phyloP scores from a whole-genome alignment of 2,888 invertebrate species.

The Drosophila mulleri region DNA sequence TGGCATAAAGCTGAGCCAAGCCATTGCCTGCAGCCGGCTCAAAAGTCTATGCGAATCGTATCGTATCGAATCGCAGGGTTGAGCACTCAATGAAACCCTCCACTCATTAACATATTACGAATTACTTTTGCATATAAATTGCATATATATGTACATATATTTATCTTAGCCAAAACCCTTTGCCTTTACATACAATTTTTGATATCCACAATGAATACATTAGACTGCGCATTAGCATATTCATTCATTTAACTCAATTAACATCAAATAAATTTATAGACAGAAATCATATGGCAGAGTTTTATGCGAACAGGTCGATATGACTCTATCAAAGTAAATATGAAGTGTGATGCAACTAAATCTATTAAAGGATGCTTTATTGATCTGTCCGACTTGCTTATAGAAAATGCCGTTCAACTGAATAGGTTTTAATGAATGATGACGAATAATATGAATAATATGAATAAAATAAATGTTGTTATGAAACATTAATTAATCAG shows the following conservation, averaged over 20 bases:
- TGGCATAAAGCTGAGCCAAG: conserved; percentile 15
- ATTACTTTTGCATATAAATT: conserved; percentile 3
- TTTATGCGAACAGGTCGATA: no score
- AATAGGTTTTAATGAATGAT: no score
- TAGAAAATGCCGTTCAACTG: no score
- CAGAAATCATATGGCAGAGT: background rate
- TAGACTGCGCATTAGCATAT: background rate
- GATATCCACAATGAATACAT: background rate
- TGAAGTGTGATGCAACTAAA: no score
- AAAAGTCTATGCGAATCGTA: background rate
- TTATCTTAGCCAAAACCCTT: background rate
- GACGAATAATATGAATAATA: no score
- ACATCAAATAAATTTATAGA: background rate
- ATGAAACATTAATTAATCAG: no score
- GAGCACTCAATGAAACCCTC: conserved; percentile 1
- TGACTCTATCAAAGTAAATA: no score
- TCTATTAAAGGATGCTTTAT: no score
- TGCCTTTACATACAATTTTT: background rate
- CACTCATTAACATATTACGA: conserved; percentile 7
- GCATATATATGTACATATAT: background rate
- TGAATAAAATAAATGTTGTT: no score
- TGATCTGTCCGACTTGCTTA: no score
- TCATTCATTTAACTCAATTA: background rate
- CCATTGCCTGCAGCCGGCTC: conserved; percentile 21
- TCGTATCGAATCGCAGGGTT: background rate